Base-by-base conservation (phyloP, 2,113 vertebrate genomes). In the Pseudorhombus dupliciocellatus region DNA sequence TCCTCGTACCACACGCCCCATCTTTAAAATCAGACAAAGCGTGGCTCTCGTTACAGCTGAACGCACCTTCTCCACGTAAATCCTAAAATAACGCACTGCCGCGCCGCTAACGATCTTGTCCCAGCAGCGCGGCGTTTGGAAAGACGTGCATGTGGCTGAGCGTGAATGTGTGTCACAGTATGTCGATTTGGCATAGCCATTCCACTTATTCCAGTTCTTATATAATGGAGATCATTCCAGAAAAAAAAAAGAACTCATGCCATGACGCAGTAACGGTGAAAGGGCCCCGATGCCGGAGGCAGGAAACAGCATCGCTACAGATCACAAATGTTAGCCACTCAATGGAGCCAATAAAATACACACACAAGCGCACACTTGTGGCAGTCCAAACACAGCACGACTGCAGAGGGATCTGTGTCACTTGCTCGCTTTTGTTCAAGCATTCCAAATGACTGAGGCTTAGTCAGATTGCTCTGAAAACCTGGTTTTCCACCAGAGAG, bases 171-270 rank as follows among this genome's bases (percentile, higher is more conserved):
- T 60, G 40, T 7, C 18, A 42, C 66, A 61, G 73, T 37, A 65
- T 74, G 67, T 78, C 46, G 5, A 61, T 75, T 65, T 81, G 71
- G 68, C 73, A 68, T 2, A 16, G 21, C 42, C 9, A 46, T n/a
- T 70, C 63, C 61, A 34, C 28, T 52, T 63, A 67, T 79, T 81
- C 80, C 44, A 56, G 26, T 66, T 54, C 60, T 89, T 83, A 75
- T 21, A 68, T 76, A 82, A 81, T 53, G 26, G 34, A 25, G 65
- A 80, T 72, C 66, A 59, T 70, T 80, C 75, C 53, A 63, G 61
- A 75, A 50, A 77, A 73, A 75, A 81, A 56, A 31, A 24, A 65
- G 42, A 73, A 78, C 73, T 77, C 37, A 48, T 31, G 68, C 34
- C 66, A 55, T 74, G 84, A 76, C 42, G 54, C 73, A 84, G 67